Base-by-base conservation (phyloP, 2,888 invertebrate species). In the Perithous albicinctus region DNA sequence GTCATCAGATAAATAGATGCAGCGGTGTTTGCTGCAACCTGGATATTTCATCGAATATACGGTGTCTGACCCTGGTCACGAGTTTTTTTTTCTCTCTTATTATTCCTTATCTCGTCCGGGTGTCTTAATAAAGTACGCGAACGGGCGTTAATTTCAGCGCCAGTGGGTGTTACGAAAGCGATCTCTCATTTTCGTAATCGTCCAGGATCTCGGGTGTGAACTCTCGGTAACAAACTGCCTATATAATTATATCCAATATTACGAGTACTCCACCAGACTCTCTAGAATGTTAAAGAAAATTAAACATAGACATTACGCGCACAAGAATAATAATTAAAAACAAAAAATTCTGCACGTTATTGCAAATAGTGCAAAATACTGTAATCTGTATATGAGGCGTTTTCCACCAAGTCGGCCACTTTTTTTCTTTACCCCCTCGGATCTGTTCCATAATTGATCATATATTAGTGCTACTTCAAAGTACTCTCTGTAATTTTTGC, bases 111-210 rank as follows among this genome's bases (percentile, higher is more conserved):
- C 86, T 86, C 75, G 38, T 69, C 23, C 43, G 59, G 76, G 69
- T 64, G 74, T 70, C 76, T 87, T 82, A 85, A 87, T 86, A 85
- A 85, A 85, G 78, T 85, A 77, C 70, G 75, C 48, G 83, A 84
- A 81, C 84, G 82, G 81, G 85, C 85, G 85, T 85, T 87, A 88
- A 88, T 88, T 88, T 79, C 83, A 82, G 66, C 82, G 84, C 82
- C 78, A 54, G 76, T 73, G 74, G 85, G 80, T 83, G 78, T 86
- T 85, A 82, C 86, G 85, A 87, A 86, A 88, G 81, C 83, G 82
- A 87, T 85, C 85, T 82, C 83, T 80, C 85, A 86, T 86, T 87
- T 85, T 87, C 84, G 86, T 85, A 84, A 86, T 87, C 72, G 72
- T 8, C n/a, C 43, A 48, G 66, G 48, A 79, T 80, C 51, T 72